These are phyloP conservation scores for Catostylus mosaicus DNA, from an alignment of 30 jellyfish, hydroid and myxozoan genomes.

Conservation along the genomic window DNA sequence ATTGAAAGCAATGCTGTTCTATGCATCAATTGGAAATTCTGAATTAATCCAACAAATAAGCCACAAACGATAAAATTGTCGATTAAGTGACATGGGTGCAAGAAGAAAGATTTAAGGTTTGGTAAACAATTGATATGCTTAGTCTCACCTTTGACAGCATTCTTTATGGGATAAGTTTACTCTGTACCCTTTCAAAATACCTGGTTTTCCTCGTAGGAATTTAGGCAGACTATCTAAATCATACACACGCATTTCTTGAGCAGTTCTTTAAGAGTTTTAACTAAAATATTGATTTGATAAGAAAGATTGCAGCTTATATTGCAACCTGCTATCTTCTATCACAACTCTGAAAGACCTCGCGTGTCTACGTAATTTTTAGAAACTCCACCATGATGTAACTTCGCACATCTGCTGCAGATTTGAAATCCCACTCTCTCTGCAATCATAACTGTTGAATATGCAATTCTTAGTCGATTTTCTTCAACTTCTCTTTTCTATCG, in stretches of 20 bases:
- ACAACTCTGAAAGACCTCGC: neutral
- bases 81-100: neutral
- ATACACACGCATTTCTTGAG: neutral
- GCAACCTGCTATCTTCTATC: conserved; percentile 4
- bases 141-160: conserved; percentile 59
- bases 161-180: conserved; percentile 61
- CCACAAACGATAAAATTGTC: too few species aligned
- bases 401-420: conserved; percentile 20
- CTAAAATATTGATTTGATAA: neutral
- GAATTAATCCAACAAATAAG: too few species aligned
- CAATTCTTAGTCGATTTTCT: too few species aligned
- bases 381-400: neutral
- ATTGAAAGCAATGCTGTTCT: neutral
- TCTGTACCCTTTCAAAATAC: conserved; percentile 65
- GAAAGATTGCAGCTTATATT: neutral
- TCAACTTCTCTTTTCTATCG: too few species aligned
- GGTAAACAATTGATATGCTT: neutral
- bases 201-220: conserved; percentile 34
- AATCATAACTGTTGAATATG: too few species aligned
- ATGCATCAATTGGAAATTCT: too few species aligned
- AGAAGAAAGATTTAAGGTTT: neutral
- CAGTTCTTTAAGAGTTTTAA: neutral
- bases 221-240: conserved; percentile 32
- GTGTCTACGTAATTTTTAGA: neutral
- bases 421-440: too few species aligned